Evolutionary conservation across 2,113 vertebrate species (phyloP), one percentile per base, ranked within the genome.

Genomic region (Chinchilla lanigera): DNA sequence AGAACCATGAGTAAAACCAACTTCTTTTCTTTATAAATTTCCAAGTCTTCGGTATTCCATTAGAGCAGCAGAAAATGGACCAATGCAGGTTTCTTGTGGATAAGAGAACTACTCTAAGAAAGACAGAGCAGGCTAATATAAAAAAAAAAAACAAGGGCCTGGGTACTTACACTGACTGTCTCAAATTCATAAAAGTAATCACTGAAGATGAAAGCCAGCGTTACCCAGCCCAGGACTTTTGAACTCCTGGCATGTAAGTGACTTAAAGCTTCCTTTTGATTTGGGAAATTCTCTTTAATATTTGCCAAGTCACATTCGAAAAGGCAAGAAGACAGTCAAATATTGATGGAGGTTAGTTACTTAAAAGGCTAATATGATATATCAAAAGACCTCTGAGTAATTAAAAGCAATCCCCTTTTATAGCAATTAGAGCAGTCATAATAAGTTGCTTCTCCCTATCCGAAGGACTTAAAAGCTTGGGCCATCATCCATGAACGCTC

Each of bases 361-460:
- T 95, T 90, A 95, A 97, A 98, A 98, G 95, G 89, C 86, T 97
- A 95, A 97, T 89, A 81, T 50, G 17, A 50, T 13, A 67, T 93
- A 96, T 56, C 73, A 91, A 97, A 90, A 98, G 41, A 58, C 20
- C 10, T 96, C 19, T 90, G 69, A 17, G 9, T 97, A 98, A 98
- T 98, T 97, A 98, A 96, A 94, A 97, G 56, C 58, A 95, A 58
- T 52, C 41, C n/a, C 97, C 61, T 97, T 95, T 87, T 93, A 50
- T 89, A 94, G 95, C 97, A 98, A 95, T 96, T 91, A 98, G 86
- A 56, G 71, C 50, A 61, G 84, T 95, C 96, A 81, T 95, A 97
- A 88, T 97, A 97, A 98, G 97, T 96, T 58, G 93, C 44, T 84
- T 78, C 93, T 97, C 52, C 24, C n/a, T 35, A 60, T 89, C 56